phyloP scores from a whole-genome alignment of 53 echinoderm and acorn worm species.

The Hippasteria phrygiana region DNA sequence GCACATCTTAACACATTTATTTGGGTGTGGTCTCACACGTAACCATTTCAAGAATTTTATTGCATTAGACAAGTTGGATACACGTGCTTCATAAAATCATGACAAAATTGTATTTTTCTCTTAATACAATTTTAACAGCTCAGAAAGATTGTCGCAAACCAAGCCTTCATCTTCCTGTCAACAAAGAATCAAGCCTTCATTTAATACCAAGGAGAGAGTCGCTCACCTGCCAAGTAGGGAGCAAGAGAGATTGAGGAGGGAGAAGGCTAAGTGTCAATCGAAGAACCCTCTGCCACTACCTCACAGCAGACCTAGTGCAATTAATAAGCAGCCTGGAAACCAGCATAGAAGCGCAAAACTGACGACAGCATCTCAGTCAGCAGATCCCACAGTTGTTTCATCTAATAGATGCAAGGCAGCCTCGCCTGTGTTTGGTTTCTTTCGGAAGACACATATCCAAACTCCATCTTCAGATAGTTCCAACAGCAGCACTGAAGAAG shows the following conservation, averaged over 20 bases:
- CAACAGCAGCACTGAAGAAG: not conserved
- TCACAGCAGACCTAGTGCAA: not conserved
- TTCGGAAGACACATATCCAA: not conserved
- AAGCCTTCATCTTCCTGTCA: not conserved
- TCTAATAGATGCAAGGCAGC: not conserved
- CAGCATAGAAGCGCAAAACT: too few relatives aligned
- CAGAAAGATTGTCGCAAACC: not conserved
- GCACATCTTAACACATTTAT: too few relatives aligned
- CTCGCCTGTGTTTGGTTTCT: not conserved
- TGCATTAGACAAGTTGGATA: too few relatives aligned
- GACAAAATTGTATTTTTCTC: not conserved
- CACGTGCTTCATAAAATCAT: too few relatives aligned
- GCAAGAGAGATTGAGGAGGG: not conserved
- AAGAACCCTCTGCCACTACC: not conserved
- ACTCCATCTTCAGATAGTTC: not conserved
- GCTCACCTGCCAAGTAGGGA: not conserved
- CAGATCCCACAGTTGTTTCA: not conserved
- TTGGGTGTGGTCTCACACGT: too few relatives aligned
- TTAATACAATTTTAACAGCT: not conserved
- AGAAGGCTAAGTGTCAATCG: not conserved
- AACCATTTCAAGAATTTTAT: too few relatives aligned
- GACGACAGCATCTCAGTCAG: too few relatives aligned
- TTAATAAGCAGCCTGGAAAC: too few relatives aligned
- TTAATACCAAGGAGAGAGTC: conserved; percentile 7
- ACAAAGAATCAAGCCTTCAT: not conserved